Conservation (phyloP, 2,113 vertebrate species). For the Labeo catla region DNA sequence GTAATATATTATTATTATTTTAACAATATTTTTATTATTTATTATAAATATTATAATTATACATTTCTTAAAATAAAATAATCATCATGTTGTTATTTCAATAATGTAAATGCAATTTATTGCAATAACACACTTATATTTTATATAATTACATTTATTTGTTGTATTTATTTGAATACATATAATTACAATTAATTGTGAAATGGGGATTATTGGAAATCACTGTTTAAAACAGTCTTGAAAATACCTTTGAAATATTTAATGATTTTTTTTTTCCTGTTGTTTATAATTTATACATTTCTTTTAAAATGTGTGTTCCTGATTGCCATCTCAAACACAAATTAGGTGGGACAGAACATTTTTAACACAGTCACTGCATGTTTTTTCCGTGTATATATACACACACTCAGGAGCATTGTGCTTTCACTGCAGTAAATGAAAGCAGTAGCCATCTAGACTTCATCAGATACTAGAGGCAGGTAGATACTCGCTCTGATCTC, state of each 20-base stretch:
- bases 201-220: no score
- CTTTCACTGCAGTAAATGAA: neutral
- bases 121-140: no score
- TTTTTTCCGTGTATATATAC: constrained; percentile 19
- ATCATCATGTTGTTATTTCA: no score
- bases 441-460: neutral
- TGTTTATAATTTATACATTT: constrained; percentile 35
- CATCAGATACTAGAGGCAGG: constrained; percentile 36
- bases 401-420: constrained; percentile 12
- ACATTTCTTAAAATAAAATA: no score
- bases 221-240: no score
- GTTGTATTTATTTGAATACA: no score
- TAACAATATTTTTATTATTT: no score
- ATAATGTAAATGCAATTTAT: no score
- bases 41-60: no score
- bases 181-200: no score
- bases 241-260: neutral
- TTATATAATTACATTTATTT: no score
- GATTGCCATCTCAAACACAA: constrained; percentile 12
- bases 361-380: neutral
- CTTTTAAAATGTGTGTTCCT: constrained; percentile 12
- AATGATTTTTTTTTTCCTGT: neutral
- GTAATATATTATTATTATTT: no score
- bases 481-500: constrained; percentile 45
- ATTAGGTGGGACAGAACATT: neutral